Conservation (phyloP, 1,140 invertebrate genomes). For the Galleria mellonella region DNA sequence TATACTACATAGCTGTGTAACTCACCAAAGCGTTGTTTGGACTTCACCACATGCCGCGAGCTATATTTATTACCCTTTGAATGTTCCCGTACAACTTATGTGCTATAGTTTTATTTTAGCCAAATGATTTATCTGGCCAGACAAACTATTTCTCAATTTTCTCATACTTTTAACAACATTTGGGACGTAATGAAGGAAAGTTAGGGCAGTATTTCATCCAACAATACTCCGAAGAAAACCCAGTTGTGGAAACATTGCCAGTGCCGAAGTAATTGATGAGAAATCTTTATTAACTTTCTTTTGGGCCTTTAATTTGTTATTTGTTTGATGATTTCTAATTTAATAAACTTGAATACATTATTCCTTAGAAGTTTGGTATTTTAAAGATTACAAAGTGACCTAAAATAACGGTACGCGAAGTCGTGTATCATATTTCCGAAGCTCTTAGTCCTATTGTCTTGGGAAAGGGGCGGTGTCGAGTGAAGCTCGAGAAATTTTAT, state of each 20-base stretch:
- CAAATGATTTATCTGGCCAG: constrained; percentile 2
- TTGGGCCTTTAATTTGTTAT: constrained; percentile 14
- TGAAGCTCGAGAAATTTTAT: constrained; percentile 9
- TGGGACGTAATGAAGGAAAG: constrained; percentile 19
- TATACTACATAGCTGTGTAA: too few relatives aligned
- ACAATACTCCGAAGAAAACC: constrained; percentile 13
- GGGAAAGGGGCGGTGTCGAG: constrained; percentile 23
- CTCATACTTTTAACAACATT: constrained; percentile 24
- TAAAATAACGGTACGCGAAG: constrained; percentile 6
- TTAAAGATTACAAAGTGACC: constrained; percentile 9
- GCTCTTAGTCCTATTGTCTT: constrained; percentile 30
- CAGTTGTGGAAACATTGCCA: constrained; percentile 11
- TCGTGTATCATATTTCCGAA: constrained; percentile 22
- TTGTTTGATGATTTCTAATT: constrained; percentile 7
- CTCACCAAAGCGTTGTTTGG: too few relatives aligned
- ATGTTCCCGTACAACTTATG: neutral
- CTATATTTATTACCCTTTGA: too few relatives aligned
- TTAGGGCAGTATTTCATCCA: constrained; percentile 15
- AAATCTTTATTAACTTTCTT: constrained; percentile 19
- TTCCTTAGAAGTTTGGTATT: neutral
- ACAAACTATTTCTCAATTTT: constrained; percentile 13
- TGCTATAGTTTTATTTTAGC: neutral
- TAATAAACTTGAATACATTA: constrained; percentile 1
- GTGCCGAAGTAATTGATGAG: constrained; percentile 12
- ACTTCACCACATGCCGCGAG: too few relatives aligned